phyloP scores from a whole-genome alignment of 2,113 vertebrate species.

The Cygnus buccinator region DNA sequence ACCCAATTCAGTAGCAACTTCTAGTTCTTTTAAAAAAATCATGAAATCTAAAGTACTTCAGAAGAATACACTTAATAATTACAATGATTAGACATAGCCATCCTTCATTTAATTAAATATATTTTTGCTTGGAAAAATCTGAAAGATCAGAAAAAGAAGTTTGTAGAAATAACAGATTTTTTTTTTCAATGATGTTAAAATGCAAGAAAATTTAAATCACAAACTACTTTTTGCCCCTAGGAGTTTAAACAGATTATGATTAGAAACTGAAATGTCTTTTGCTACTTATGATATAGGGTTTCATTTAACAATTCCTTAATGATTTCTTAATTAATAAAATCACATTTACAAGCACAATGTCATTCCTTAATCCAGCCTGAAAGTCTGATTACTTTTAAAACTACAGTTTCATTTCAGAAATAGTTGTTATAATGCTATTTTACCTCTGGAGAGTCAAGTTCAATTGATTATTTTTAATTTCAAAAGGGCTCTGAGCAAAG shows the following conservation, averaged over 20 bases:
- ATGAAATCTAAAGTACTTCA: not conserved
- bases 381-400: conserved; percentile 62
- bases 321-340: conserved; percentile 75
- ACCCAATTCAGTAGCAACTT: not conserved
- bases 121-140: not conserved
- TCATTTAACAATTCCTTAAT: conserved; percentile 59
- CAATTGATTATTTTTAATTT: conserved; percentile 5
- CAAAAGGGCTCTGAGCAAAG: not conserved
- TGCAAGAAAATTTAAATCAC: conserved; percentile 16
- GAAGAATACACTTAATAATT: not conserved
- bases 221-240: conserved; percentile 21
- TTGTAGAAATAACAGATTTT: not conserved
- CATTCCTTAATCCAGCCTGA: conserved; percentile 40
- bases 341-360: conserved; percentile 50
- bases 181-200: not conserved
- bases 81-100: not conserved
- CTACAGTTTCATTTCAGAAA: conserved; percentile 57
- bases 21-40: not conserved
- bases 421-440: conserved; percentile 28
- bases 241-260: conserved; percentile 23
- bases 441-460: not conserved
- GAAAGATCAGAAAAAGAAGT: not conserved
- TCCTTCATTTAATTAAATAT: not conserved
- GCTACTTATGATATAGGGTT: conserved; percentile 3
- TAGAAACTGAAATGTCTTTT: conserved; percentile 58